Conservation (phyloP, 2,113 vertebrate genomes). For the Gymnocephalus cernua region DNA sequence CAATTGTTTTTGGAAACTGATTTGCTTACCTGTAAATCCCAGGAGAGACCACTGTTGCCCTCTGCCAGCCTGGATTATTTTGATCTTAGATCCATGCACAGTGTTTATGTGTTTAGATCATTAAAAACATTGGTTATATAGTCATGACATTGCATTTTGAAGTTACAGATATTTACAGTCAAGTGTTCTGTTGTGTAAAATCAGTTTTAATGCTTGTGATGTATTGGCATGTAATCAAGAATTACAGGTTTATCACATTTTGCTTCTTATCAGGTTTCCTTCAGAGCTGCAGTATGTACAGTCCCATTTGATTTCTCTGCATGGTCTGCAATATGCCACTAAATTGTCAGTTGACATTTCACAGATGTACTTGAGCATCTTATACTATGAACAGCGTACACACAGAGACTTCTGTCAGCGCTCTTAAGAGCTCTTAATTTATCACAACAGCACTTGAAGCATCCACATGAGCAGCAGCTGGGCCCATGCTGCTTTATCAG, state of each 20-base stretch:
- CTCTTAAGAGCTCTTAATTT: slow-evolving; percentile 37
- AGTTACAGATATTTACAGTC: too few relatives aligned
- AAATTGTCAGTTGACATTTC: slow-evolving; percentile 23
- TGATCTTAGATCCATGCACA: too few relatives aligned
- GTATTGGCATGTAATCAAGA: background rate
- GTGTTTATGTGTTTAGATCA: too few relatives aligned
- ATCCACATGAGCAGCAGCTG: slow-evolving; percentile 37
- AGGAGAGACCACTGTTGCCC: slow-evolving; percentile 10
- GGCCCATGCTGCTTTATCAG: slow-evolving; percentile 11
- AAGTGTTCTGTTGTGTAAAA: background rate
- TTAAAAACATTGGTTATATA: too few relatives aligned
- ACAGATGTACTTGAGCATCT: slow-evolving; percentile 17
- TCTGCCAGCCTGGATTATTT: background rate
- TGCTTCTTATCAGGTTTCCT: background rate
- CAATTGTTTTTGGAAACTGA: slow-evolving; percentile 26
- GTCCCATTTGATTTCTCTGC: background rate
- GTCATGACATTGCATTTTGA: too few relatives aligned
- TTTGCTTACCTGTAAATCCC: slow-evolving; percentile 48
- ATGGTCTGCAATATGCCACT: background rate
- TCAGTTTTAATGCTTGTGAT: background rate
- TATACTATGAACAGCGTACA: background rate
- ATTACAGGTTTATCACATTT: background rate
- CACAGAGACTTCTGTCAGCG: slow-evolving; percentile 27
- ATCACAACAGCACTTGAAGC: slow-evolving; percentile 46
- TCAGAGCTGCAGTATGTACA: background rate